A percentile compares a stretch with the other conserved stretches of the same genome.
These are phyloP conservation scores for Leptodactylus fuscus DNA, from an alignment of 2,113 vertebrate species.

Conservation along the genomic window DNA sequence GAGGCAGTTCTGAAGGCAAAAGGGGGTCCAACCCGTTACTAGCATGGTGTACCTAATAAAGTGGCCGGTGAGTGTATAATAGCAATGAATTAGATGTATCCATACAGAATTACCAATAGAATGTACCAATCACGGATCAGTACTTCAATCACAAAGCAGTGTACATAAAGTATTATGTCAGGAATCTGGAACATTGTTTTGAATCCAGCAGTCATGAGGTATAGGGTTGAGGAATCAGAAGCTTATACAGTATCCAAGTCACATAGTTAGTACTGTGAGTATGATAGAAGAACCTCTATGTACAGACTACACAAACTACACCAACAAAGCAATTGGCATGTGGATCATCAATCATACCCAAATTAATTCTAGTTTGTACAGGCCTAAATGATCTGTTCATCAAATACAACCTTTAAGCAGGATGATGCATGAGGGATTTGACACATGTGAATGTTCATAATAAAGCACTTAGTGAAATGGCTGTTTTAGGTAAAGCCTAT, in stretches of 20 bases:
- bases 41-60: no score
- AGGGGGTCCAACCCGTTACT: no score
- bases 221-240: background rate
- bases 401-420: background rate
- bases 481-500: background rate
- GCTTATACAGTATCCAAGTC: background rate
- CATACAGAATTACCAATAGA: no score
- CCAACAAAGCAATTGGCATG: background rate
- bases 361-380: background rate
- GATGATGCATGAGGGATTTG: slow-evolving; percentile 6
- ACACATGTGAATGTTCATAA: background rate
- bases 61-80: no score
- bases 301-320: background rate
- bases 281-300: background rate
- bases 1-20: no score
- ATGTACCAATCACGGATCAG: no score
- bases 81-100: no score
- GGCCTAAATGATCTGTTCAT: background rate
- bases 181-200: background rate
- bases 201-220: background rate
- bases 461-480: slow-evolving; percentile 2
- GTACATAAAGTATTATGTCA: background rate
- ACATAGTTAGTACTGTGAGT: background rate
- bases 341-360: background rate
- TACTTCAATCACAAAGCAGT: background rate